Percentiles rank a stretch among this genome's conserved stretches.
These are phyloP conservation scores for Heliconius ismenius DNA, from an alignment of 2,888 invertebrate genomes.

Conservation along the genomic window DNA sequence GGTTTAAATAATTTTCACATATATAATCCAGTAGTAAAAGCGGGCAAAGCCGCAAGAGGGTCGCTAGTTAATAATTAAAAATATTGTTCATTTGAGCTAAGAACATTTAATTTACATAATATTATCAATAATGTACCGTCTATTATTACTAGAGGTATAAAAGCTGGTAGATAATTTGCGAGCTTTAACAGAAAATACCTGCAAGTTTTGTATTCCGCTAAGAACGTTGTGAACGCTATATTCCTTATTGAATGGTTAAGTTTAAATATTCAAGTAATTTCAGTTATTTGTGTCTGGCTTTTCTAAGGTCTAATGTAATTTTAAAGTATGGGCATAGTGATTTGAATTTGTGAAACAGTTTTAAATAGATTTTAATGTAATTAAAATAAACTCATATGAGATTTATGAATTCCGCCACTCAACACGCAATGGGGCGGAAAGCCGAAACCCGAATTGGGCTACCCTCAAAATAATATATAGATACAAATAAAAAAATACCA, in stretches of 20 bases:
- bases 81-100: background rate
- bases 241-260: conserved; percentile 6
- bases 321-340: background rate
- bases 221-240: conserved; percentile 18
- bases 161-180: background rate
- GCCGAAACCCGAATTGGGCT: no score
- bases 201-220: conserved; percentile 10
- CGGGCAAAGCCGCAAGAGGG: no score
- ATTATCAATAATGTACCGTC: background rate
- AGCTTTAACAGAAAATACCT: conserved; percentile 15
- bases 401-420: no score
- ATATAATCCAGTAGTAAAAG: no score
- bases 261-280: conserved; percentile 12
- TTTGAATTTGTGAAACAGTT: background rate
- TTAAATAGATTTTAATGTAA: background rate
- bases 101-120: conserved; percentile 1
- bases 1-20: no score
- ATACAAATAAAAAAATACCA: background rate
- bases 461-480: no score
- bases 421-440: no score
- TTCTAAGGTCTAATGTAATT: background rate
- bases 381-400: no score
- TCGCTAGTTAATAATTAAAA: no score
- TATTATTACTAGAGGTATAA: conserved; percentile 5
- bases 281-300: conserved; percentile 5